phyloP scores from a whole-genome alignment of 2,113 vertebrate species.

The Puma concolor region DNA sequence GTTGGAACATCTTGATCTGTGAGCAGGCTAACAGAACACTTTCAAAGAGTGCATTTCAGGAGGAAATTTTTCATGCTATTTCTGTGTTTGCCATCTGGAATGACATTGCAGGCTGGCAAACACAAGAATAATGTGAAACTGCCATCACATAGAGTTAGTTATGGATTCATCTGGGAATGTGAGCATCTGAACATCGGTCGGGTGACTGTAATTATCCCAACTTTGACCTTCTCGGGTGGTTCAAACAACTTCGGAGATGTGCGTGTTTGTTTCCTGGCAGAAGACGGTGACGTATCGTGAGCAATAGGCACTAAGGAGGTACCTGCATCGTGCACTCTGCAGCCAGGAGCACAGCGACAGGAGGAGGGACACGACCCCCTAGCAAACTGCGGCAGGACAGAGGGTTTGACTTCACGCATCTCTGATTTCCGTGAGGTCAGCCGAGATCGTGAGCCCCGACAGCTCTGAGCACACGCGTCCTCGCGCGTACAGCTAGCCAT shows the following conservation, averaged over 20 bases:
- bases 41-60: slow-evolving; percentile 73
- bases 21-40: slow-evolving; percentile 66
- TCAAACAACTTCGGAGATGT: not conserved
- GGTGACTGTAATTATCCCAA: slow-evolving; percentile 63
- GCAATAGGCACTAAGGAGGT: not conserved
- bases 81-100: slow-evolving; percentile 85
- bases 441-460: not conserved
- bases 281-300: fast-evolving
- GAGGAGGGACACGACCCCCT: not conserved
- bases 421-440: not conserved
- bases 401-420: not conserved
- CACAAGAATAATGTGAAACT: slow-evolving; percentile 77
- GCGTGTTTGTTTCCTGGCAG: slow-evolving; percentile 28
- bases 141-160: slow-evolving; percentile 72
- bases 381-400: fast-evolving
- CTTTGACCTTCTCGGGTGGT: slow-evolving; percentile 72
- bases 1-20: slow-evolving; percentile 52
- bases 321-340: not conserved
- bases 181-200: slow-evolving; percentile 72
- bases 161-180: slow-evolving; percentile 63
- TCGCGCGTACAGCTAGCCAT: not conserved
- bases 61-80: slow-evolving; percentile 78
- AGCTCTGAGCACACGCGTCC: not conserved
- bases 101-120: slow-evolving; percentile 83
- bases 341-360: not conserved